Percentiles rank a stretch among this genome's conserved stretches.
These are phyloP conservation scores for Hypena proboscidalis DNA, from an alignment of 2,888 invertebrate species.

Conservation along the genomic window DNA sequence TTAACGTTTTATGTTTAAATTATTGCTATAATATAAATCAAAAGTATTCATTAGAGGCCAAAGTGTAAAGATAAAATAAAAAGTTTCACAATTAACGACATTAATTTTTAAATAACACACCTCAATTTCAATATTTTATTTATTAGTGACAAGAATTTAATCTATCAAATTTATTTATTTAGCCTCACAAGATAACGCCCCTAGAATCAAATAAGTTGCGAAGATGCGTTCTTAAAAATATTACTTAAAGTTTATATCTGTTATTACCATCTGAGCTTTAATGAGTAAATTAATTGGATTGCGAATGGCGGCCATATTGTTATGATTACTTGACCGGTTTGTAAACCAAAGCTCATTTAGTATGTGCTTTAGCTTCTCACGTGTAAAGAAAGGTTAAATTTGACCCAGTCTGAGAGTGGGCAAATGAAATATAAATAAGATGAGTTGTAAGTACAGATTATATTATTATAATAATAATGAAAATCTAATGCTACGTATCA, in stretches of 20 bases:
- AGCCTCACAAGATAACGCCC: conserved; percentile 15
- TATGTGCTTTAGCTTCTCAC: not conserved
- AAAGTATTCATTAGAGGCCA: no score
- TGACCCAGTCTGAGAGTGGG: no score
- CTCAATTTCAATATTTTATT: not conserved
- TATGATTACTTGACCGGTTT: conserved; percentile 33
- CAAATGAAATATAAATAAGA: no score
- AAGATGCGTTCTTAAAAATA: conserved; percentile 32
- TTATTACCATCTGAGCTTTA: conserved; percentile 69
- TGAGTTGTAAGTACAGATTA: no score
- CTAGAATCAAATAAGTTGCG: conserved; percentile 21
- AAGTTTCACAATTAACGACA: not conserved
- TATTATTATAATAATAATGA: no score
- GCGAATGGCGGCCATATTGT: conserved; percentile 43
- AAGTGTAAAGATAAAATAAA: not conserved
- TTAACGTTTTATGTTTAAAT: no score
- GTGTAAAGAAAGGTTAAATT: no score
- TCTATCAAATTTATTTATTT: conserved; percentile 20
- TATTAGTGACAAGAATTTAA: conserved; percentile 12
- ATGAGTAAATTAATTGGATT: conserved; percentile 79
- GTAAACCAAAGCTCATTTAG: conserved; percentile 11
- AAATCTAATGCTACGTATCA: no score
- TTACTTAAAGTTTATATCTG: conserved; percentile 50
- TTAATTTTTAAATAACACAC: not conserved
- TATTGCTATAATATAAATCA: no score